Base-by-base conservation (phyloP, 2,888 invertebrate genomes). In the Caenorhabditis doughertyi region DNA sequence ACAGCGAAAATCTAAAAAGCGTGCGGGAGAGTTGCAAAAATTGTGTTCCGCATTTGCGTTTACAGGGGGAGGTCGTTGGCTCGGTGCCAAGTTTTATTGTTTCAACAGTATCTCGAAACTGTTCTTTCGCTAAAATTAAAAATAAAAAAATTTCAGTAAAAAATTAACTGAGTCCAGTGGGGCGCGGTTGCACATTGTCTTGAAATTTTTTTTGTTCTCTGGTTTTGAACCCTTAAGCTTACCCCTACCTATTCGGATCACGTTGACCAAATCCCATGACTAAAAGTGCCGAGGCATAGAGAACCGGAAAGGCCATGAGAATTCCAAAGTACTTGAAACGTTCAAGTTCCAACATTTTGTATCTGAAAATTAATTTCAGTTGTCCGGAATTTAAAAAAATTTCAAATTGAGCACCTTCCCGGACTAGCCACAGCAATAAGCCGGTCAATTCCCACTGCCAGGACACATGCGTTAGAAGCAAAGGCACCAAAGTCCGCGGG, bases 401-500 rank as follows among this genome's bases (percentile, higher is more conserved):
- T 32, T n/a, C n/a, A 23, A n/a, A 21, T 18, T n/a, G 18, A 56
- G 18, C 35, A 74, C 55, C 58, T 56, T 11, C 39, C 53, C 3
- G 77, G 77, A 23, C 27, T 42, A 23, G 42, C 68, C 1, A 77
- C 68, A 5, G 77, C 77, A 18, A 77, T 68, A 35, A 77, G 18
- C 4, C 77, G 49, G 27, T 77, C 77, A 4, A 77, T 77, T 13
- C 77, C 77, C 2, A 77, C 77, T 1, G 47, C 68, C n/a, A 77
- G 13, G 16, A 77, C 77, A 44, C 60, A 68, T 0, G 62, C 68
- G n/a, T 77, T 77, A 0, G 77, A 77, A 3, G 77, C 68, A 18
- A 77, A 77, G 3, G 77, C 77, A 3, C 77, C 77, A 32, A 77
- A 77, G 18, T 77, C 77, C 5, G 77, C 77, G 16, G 77, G 68